Percentiles rank a stretch among this genome's conserved stretches.
Evolutionary conservation across 2,888 invertebrate genomes (phyloP).

Genomic region (Falcaria lacertinaria): DNA sequence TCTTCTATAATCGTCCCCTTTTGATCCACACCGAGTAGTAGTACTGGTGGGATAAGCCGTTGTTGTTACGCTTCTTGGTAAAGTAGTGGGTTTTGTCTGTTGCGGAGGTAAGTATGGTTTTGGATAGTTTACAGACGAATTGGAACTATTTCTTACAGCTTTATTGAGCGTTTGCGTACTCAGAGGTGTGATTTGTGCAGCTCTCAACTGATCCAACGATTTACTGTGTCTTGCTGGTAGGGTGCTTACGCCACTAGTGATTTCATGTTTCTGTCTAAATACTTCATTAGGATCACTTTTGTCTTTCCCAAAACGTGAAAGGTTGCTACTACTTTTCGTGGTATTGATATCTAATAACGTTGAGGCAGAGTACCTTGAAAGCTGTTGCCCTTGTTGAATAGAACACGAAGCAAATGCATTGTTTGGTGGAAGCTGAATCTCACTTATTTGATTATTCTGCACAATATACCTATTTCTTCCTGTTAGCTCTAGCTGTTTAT

Average conservation of each 20-base stretch:
- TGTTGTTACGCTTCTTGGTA: constrained; percentile 72
- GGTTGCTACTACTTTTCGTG: constrained; percentile 48
- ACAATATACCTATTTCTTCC: constrained; percentile 74
- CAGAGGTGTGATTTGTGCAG: constrained; percentile 66
- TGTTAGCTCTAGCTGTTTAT: constrained; percentile 70
- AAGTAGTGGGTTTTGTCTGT: constrained; percentile 68
- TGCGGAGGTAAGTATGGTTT: constrained; percentile 63
- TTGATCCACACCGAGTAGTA: constrained; percentile 57
- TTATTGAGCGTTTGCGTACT: constrained; percentile 55
- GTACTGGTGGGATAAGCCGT: constrained; percentile 69
- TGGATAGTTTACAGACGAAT: constrained; percentile 69
- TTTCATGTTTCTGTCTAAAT: constrained; percentile 60
- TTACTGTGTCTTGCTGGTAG: constrained; percentile 88
- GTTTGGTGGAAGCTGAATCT: constrained; percentile 71
- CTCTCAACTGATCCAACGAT: constrained; percentile 88
- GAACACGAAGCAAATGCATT: constrained; percentile 63
- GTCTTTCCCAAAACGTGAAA: constrained; percentile 49
- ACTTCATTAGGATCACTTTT: constrained; percentile 50
- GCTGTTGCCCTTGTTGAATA: constrained; percentile 66
- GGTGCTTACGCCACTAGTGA: constrained; percentile 72
- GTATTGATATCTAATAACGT: constrained; percentile 73
- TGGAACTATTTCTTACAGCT: constrained; percentile 58
- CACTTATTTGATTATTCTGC: constrained; percentile 75
- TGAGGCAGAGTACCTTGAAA: constrained; percentile 81
- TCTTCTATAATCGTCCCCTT: constrained; percentile 78